These are phyloP conservation scores for Spea bombifrons DNA, from an alignment of 2,113 vertebrate genomes.

Conservation along the genomic window DNA sequence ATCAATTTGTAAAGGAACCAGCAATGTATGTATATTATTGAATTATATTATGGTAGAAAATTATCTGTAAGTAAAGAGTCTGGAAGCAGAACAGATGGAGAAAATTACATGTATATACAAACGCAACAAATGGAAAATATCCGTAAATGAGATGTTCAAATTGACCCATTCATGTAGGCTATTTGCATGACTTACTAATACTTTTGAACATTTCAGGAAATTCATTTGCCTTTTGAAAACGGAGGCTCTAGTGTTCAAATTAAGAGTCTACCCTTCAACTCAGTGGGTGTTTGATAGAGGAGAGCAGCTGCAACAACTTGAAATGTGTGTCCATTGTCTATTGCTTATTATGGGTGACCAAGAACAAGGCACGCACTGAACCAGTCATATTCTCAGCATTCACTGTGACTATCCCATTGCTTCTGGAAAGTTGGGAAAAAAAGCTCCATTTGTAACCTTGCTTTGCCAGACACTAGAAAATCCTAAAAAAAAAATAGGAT, in stretches of 20 bases:
- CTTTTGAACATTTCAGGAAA: slow-evolving; percentile 46
- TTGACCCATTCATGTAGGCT: slow-evolving; percentile 43
- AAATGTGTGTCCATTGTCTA: slow-evolving; percentile 57
- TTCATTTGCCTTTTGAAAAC: slow-evolving; percentile 54
- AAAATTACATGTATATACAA: neutral
- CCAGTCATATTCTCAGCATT: slow-evolving; percentile 41
- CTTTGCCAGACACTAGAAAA: too few relatives aligned
- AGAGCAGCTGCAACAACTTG: slow-evolving; percentile 60
- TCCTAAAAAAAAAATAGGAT: too few relatives aligned
- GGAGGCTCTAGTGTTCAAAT: slow-evolving; percentile 48
- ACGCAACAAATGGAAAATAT: neutral
- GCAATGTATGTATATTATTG: slow-evolving; percentile 12
- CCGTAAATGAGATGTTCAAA: slow-evolving; percentile 49
- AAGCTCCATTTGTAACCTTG: neutral
- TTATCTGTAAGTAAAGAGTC: slow-evolving; percentile 13
- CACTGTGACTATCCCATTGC: slow-evolving; percentile 14
- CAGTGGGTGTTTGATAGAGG: slow-evolving; percentile 58
- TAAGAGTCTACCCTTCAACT: slow-evolving; percentile 57
- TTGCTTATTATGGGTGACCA: slow-evolving; percentile 49
- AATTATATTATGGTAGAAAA: slow-evolving; percentile 4
- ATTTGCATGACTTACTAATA: slow-evolving; percentile 47
- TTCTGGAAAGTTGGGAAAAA: slow-evolving; percentile 17
- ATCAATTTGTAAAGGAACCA: too few relatives aligned
- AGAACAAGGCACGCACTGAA: slow-evolving; percentile 52
- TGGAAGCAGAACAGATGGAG: slow-evolving; percentile 44